These are phyloP conservation scores for Anas capensis DNA, from an alignment of 2,797 vertebrate species.

Conservation along the genomic window DNA sequence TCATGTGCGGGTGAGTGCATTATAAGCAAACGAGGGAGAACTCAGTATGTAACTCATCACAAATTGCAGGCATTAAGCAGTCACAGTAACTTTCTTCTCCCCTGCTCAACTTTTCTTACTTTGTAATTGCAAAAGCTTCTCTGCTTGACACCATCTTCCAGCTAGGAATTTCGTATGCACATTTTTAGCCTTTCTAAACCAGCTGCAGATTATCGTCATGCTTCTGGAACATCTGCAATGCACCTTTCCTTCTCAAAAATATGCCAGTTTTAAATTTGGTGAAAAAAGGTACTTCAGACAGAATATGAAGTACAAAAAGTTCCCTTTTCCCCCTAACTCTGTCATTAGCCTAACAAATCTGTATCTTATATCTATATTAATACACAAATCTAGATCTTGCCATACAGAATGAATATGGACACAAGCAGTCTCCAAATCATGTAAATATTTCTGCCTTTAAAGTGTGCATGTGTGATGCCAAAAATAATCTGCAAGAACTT, in stretches of 20 bases:
- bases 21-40: not conserved
- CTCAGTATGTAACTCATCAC: rapidly evolving
- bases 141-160: not conserved
- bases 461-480: not conserved
- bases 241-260: not conserved
- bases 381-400: not conserved
- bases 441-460: not conserved
- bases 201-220: not conserved
- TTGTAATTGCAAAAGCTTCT: not conserved
- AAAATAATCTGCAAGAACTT: not conserved
- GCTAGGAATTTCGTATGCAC: not conserved
- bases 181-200: not conserved
- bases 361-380: no score
- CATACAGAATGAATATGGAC: not conserved
- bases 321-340: not conserved
- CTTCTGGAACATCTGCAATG: not conserved
- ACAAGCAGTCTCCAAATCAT: not conserved
- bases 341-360: not conserved
- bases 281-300: not conserved
- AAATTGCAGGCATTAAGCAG: not conserved
- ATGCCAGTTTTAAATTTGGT: not conserved
- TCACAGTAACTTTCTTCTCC: not conserved
- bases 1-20: not conserved
- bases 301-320: not conserved
- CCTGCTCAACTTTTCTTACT: not conserved